A percentile compares a stretch with the other conserved stretches of the same genome.
phyloP scores from a whole-genome alignment of 1,140 invertebrate genomes.

The Venustaconcha ellipsiformis region DNA sequence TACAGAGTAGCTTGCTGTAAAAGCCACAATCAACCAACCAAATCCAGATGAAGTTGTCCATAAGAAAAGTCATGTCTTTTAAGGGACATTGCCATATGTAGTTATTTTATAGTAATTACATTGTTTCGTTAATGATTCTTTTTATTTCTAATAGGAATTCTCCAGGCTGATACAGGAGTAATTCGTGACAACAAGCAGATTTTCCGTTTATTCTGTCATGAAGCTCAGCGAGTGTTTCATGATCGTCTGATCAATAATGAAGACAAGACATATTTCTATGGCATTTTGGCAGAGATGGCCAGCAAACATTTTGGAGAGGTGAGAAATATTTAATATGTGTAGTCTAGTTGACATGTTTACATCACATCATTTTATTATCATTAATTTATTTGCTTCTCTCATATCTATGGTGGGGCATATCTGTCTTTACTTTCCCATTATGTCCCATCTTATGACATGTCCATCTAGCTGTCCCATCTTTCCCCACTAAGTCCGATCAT shows the following conservation, averaged over 20 bases:
- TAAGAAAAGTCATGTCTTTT: neutral
- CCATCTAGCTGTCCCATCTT: too few species aligned
- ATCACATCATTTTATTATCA: too few species aligned
- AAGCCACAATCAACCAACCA: too few species aligned
- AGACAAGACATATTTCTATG: constrained; percentile 68
- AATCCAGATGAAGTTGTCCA: neutral
- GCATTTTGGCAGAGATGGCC: constrained; percentile 67
- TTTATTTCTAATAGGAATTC: constrained; percentile 52
- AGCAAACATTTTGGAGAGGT: constrained; percentile 69
- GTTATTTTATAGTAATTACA: neutral
- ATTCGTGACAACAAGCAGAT: constrained; percentile 65
- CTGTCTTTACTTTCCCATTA: too few species aligned
- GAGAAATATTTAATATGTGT: neutral
- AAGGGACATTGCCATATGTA: neutral
- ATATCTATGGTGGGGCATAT: too few species aligned
- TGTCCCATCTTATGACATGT: too few species aligned
- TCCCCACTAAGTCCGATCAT: too few species aligned
- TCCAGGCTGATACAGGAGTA: constrained; percentile 65
- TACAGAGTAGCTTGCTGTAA: too few species aligned
- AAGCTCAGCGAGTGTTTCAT: constrained; percentile 69
- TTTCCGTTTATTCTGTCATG: constrained; percentile 69
- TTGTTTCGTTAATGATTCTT: neutral
- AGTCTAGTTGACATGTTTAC: too few species aligned
- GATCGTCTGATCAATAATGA: constrained; percentile 69
- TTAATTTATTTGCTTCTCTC: too few species aligned